phyloP scores from a whole-genome alignment of 2,113 vertebrate species.

The Rhinolophus ferrumequinum region DNA sequence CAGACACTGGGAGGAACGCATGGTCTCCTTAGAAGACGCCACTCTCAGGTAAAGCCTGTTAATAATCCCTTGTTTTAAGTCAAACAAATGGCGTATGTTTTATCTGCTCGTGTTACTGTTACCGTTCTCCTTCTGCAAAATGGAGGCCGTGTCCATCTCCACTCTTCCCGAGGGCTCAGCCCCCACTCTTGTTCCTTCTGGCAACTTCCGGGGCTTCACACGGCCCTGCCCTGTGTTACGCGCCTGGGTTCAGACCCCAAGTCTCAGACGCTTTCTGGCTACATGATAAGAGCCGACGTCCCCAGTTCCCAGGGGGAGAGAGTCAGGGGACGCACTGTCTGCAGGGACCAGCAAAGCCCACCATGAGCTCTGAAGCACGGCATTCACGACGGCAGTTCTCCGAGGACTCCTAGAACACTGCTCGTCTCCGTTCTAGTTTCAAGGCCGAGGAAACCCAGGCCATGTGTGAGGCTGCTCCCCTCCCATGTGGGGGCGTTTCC shows the following conservation, averaged over 20 bases:
- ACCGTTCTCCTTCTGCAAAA: not conserved
- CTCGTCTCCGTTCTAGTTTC: no score
- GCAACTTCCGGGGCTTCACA: not conserved
- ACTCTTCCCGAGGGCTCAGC: not conserved
- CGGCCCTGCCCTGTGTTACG: no score
- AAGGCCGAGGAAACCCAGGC: accelerated
- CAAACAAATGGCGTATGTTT: not conserved
- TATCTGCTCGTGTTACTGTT: accelerated
- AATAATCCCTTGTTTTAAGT: not conserved
- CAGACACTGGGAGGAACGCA: not conserved
- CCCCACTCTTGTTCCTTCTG: not conserved
- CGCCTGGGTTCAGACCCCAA: not conserved
- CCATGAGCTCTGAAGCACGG: accelerated
- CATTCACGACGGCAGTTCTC: accelerated
- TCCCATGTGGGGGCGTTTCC: accelerated
- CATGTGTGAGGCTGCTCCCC: accelerated
- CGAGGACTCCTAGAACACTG: not conserved
- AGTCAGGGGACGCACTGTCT: accelerated
- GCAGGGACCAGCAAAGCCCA: not conserved
- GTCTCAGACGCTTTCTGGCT: not conserved
- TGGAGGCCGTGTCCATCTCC: not conserved
- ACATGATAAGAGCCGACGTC: not conserved
- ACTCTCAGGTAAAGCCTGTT: not conserved
- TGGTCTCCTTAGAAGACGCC: no score
- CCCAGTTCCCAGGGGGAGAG: no score